Conservation (phyloP, 2,113 vertebrate species). For the Sinosuthora webbiana region DNA sequence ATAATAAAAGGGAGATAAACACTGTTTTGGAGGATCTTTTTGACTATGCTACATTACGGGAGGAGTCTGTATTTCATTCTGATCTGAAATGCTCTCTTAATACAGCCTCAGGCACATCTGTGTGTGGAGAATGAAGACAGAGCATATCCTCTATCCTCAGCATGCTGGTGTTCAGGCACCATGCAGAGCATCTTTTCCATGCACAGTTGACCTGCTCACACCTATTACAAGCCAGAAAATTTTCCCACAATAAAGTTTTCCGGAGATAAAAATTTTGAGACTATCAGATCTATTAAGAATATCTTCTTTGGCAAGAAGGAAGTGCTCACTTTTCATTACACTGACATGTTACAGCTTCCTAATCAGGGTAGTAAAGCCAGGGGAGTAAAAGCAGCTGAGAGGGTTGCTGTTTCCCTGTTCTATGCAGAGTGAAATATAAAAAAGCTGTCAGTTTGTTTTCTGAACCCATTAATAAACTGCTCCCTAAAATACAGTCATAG, state of each 20-base stretch:
- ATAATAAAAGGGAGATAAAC: background rate
- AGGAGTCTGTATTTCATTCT: background rate
- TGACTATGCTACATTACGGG: background rate
- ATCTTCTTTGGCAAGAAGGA: background rate
- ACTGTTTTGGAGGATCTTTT: background rate
- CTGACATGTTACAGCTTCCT: background rate
- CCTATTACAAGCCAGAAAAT: background rate
- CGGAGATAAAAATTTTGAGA: background rate
- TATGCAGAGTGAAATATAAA: background rate
- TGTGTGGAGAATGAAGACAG: background rate
- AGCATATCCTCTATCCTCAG: background rate
- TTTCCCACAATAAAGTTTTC: background rate
- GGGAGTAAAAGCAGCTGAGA: background rate
- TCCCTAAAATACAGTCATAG: background rate
- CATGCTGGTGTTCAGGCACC: rapidly evolving
- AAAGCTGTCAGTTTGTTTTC: background rate
- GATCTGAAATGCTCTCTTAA: background rate
- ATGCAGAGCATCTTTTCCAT: background rate
- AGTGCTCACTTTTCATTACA: background rate
- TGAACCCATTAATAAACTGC: background rate
- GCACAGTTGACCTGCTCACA: background rate
- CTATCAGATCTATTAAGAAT: background rate
- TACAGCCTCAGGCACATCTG: background rate
- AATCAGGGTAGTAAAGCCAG: background rate
- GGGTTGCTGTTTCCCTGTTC: background rate